Conservation (phyloP, 2,113 vertebrate genomes). For the Herpailurus yagouaroundi region DNA sequence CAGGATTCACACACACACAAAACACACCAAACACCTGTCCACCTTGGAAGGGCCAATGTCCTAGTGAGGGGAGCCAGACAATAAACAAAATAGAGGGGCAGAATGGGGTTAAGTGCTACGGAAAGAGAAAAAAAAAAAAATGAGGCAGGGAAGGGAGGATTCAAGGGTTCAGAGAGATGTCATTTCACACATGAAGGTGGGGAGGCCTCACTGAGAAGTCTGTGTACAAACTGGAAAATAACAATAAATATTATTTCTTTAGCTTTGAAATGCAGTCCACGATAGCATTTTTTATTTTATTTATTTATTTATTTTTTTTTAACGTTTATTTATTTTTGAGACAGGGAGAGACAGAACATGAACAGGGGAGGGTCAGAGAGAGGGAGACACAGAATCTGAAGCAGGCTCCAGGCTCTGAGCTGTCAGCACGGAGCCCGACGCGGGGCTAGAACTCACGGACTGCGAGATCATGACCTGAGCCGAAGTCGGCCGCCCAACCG, state of each 20-base stretch:
- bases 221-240: neutral
- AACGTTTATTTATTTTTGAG: too few species aligned
- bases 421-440: too few species aligned
- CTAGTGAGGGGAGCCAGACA: neutral
- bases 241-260: neutral
- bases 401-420: too few species aligned
- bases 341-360: too few species aligned
- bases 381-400: too few species aligned
- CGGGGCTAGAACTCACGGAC: too few species aligned
- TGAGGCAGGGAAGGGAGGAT: neutral
- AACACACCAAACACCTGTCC: neutral
- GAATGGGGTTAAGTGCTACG: neutral
- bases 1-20: rapidly evolving
- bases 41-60: neutral
- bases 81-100: neutral
- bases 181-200: neutral
- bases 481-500: too few species aligned
- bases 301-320: too few species aligned
- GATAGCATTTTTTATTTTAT: too few species aligned
- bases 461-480: too few species aligned
- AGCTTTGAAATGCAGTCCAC: neutral
- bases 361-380: too few species aligned
- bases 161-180: neutral
- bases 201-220: neutral
- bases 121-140: neutral